Percentiles rank a stretch among this genome's conserved stretches.
These are phyloP conservation scores for Syngnathoides biaculeatus DNA, from an alignment of 2,113 vertebrate species.

Conservation along the genomic window DNA sequence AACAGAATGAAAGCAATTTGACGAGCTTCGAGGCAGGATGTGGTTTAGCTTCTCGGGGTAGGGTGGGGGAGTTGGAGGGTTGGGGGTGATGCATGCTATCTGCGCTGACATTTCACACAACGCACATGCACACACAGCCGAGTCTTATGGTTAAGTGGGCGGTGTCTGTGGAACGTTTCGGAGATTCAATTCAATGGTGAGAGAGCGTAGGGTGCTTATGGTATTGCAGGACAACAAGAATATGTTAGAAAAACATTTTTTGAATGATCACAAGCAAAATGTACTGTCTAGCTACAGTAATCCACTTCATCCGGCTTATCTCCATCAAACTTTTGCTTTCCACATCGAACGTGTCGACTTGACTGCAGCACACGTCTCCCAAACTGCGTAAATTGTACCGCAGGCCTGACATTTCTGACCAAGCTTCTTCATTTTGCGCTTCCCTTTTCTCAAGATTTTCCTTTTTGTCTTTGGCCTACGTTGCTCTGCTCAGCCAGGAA, in stretches of 20 bases:
- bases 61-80: no score
- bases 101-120: constrained; percentile 41
- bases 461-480: constrained; percentile 3
- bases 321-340: neutral
- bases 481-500: constrained; percentile 45
- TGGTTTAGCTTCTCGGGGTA: constrained; percentile 65
- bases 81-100: constrained; percentile 50
- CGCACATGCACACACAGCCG: constrained; percentile 21
- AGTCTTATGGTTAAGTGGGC: neutral
- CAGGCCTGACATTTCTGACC: constrained; percentile 29
- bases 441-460: constrained; percentile 43
- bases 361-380: neutral
- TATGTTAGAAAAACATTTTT: no score
- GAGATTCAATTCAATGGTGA: neutral
- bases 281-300: neutral
- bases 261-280: neutral
- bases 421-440: constrained; percentile 60
- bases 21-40: constrained; percentile 70
- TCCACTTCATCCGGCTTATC: neutral
- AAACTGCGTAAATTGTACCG: constrained; percentile 19
- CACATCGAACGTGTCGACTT: neutral
- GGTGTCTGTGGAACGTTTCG: neutral
- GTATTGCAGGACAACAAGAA: neutral
- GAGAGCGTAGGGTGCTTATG: neutral
- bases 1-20: neutral